Evolutionary conservation across 2,113 vertebrate genomes (phyloP), one percentile per base, ranked within the genome.

Genomic region (Turnix velox): DNA sequence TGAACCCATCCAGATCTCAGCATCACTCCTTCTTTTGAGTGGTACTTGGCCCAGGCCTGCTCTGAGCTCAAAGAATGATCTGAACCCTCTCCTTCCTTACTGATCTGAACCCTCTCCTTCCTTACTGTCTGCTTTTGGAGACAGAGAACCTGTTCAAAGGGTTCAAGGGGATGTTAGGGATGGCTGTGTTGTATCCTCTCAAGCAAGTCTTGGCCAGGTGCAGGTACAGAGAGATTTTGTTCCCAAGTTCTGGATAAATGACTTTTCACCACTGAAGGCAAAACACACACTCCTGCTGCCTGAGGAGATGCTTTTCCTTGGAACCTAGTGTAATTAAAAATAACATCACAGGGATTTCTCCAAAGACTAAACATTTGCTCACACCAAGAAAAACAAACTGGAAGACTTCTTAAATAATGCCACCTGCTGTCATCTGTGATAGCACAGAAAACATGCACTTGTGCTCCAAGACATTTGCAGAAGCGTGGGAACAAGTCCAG

Each of bases 351-450:
- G 66, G 66, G 87, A 78, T 95, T 91, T 94, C 69, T 93, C 93
- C 89, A 87, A 95, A 94, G 81, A 37, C 80, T 40, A 59, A 71
- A 28, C 61, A 9, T 37, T 91, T 73, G 74, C 82, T 85, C 19
- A 7, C 22, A 48, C 92, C 94, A 93, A 89, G 81, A 69, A 87
- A 95, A 96, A 91, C 63, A 87, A 73, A 65, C 28, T 31, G 62
- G 24, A 25, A 54, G 87, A 57, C 55, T 51, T 91, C 84, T 75
- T 54, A 54, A 87, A 62, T 57, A 28, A 42, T 76, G 39, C 33
- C 2, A 6, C 73, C 49, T 73, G 69, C 54, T 95, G 49, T 89
- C 49, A n/a, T 61, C 62, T 51, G 62, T 68, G 57, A 72, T 39
- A 82, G 45, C 58, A 85, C 17, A 24, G 80, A 79, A 51, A 65